Conservation (phyloP, 2,888 invertebrate genomes). For the Hypena proboscidalis region DNA sequence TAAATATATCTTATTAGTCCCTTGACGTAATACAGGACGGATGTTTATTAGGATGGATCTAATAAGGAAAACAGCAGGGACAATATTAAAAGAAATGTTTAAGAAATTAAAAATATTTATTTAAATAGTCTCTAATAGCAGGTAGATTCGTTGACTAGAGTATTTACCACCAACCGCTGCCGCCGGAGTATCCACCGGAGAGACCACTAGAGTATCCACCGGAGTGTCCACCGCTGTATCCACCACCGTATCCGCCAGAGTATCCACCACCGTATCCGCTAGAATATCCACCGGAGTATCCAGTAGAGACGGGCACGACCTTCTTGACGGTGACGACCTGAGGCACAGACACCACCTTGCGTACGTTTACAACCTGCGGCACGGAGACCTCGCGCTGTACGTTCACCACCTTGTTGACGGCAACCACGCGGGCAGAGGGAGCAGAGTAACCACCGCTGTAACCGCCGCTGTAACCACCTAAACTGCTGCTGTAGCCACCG, state of each 20-base stretch:
- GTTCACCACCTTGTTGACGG: constrained; percentile 54
- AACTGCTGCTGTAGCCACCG: constrained; percentile 14
- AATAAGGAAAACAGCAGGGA: no score
- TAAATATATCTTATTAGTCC: no score
- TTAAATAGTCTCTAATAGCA: constrained; percentile 7
- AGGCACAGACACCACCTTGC: constrained; percentile 60
- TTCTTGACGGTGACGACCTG: constrained; percentile 61
- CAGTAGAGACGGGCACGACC: constrained; percentile 45
- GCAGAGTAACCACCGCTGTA: constrained; percentile 34
- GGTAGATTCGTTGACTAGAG: constrained; percentile 12
- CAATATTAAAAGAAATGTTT: no score
- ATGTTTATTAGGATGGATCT: no score
- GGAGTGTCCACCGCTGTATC: constrained; percentile 14
- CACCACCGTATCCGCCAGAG: no score
- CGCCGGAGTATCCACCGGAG: constrained; percentile 18
- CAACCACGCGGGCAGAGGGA: constrained; percentile 49
- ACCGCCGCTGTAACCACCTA: no score
- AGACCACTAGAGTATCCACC: constrained; percentile 19
- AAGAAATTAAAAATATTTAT: neutral
- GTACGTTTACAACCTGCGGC: constrained; percentile 53
- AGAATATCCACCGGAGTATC: constrained; percentile 21
- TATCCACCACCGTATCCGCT: constrained; percentile 11
- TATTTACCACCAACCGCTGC: constrained; percentile 22
- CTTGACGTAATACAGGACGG: no score
- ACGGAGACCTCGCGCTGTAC: constrained; percentile 54